phyloP scores from a whole-genome alignment of 1,140 invertebrate genomes.

The Drosophila kepulauana region DNA sequence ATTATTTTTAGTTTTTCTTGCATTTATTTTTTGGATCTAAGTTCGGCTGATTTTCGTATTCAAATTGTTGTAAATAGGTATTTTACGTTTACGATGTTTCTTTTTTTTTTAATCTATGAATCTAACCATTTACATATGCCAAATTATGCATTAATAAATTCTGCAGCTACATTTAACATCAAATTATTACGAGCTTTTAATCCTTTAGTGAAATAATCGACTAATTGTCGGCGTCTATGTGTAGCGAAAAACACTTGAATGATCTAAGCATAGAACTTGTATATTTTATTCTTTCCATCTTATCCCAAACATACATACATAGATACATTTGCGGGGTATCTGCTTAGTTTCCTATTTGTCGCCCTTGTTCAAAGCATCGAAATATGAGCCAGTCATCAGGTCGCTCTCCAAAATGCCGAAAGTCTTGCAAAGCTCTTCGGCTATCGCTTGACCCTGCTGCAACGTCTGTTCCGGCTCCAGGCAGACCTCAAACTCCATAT shows the following conservation, averaged over 20 bases:
- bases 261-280: too few relatives aligned
- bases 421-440: slow-evolving; percentile 88
- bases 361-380: slow-evolving; percentile 86
- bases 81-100: slow-evolving; percentile 9
- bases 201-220: too few relatives aligned
- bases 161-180: neutral
- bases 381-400: slow-evolving; percentile 91
- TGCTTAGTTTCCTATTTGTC: neutral
- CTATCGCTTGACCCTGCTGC: slow-evolving; percentile 90
- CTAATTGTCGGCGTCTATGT: neutral
- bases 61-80: slow-evolving; percentile 36
- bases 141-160: slow-evolving; percentile 24
- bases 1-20: slow-evolving; percentile 12
- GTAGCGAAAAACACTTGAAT: neutral
- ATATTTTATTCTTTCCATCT: too few relatives aligned
- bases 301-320: too few relatives aligned
- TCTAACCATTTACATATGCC: slow-evolving; percentile 6
- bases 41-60: neutral
- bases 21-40: slow-evolving; percentile 43
- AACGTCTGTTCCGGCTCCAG: slow-evolving; percentile 88
- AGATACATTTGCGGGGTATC: neutral
- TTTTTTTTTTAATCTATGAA: neutral
- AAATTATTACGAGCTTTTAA: neutral
- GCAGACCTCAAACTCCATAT: slow-evolving; percentile 95
- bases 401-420: slow-evolving; percentile 89